Base-by-base conservation (phyloP, 64 coral and sea anemone species). In the Exaiptasia diaphana region DNA sequence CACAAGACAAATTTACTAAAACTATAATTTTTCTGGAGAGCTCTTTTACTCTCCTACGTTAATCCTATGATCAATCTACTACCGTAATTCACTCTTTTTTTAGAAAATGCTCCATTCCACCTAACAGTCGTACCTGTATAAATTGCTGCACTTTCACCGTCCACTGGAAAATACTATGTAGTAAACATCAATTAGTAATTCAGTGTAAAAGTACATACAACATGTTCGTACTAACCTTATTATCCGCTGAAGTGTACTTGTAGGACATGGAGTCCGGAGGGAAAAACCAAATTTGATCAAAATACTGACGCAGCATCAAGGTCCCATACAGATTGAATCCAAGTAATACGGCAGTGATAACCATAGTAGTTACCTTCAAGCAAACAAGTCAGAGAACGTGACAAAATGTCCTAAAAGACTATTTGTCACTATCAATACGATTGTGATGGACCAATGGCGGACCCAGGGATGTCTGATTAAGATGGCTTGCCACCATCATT, bases 321-420 rank as follows among this genome's bases (percentile, higher is more conserved):
- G 90, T 93, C 10, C 95, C 95, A 34, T 99, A 99, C 21, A 99
- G 75, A 64, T 89, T 99, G 24, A 99, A 46, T 45, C 95, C 95
- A 82, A 99, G 68, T 17, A 99, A 53, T 13, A 24, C 33, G 22
- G 38, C 85, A 15, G 90, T 88, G 28, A 92, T 89, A 4, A 86
- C 35, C 26, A 99, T 58, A 34, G 93, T 39, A 29, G 76, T 46
- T 8, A 99, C 76, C 95, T 99, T 67, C n/a, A 96, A 75, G 68
- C 5, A 29, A 32, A 67, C 50, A 40, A 59, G n/a, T n/a, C n/a
- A n/a, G n/a, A 33, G 33, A 0, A 21, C 41, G 38, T 21, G 6
- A 4, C n/a, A 25, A 6, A 43, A 12, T 39, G 5, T 40, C 6
- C 28, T 29, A 33, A 30, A 39, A 31, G 38, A 43, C 13, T 22